Evolutionary conservation across 1,140 invertebrate species (phyloP).

Genomic region (Zaprionus capensis): DNA sequence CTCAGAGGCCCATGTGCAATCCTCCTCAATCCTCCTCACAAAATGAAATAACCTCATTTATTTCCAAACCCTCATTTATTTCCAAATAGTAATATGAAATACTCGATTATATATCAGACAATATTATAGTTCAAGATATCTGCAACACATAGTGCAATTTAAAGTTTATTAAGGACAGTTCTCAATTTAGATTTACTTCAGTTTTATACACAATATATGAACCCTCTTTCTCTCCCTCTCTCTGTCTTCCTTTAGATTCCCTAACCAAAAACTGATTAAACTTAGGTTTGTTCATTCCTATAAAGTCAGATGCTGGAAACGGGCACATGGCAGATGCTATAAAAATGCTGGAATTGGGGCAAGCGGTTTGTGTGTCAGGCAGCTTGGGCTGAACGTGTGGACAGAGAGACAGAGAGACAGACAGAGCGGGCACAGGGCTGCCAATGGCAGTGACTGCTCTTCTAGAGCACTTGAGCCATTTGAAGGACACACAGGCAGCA

Average conservation of each 20-base stretch:
- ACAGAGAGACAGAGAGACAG: background rate
- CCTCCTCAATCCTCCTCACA: no score
- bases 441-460: slow-evolving; percentile 47
- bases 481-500: slow-evolving; percentile 72
- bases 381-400: slow-evolving; percentile 18
- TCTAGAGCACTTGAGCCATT: slow-evolving; percentile 66
- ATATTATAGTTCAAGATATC: no score
- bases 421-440: slow-evolving; percentile 1
- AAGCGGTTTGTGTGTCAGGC: slow-evolving; percentile 72
- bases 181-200: no score
- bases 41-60: no score
- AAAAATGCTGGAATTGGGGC: slow-evolving; percentile 66
- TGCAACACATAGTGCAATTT: no score
- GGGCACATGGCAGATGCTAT: slow-evolving; percentile 27
- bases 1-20: no score
- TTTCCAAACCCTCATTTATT: no score
- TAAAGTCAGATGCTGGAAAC: slow-evolving; percentile 30
- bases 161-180: no score
- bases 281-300: background rate
- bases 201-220: no score
- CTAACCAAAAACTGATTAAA: background rate
- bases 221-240: no score
- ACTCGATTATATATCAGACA: no score
- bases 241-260: background rate
- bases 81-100: no score